Evolutionary conservation across 1,140 invertebrate species (phyloP), one percentile per base, ranked within the genome.

Genomic region (Hylaeus anthracinus): DNA sequence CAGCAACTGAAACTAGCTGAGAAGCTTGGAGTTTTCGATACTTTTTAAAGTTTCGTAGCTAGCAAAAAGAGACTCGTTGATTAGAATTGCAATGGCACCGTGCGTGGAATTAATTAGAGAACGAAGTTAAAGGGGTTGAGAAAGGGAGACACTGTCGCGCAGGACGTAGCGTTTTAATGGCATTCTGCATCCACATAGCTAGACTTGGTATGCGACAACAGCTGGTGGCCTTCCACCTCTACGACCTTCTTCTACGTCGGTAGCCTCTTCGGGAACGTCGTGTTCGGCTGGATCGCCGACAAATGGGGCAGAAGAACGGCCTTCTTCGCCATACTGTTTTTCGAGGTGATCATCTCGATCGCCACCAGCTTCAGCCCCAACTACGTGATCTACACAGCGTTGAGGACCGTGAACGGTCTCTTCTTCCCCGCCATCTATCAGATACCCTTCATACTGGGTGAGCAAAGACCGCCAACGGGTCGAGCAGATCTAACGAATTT

Each of bases 401-500:
- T 96, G 51, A 94, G 96, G 69, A 94, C 96, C 55, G 91, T 95
- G 51, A 95, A 95, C 69, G 96, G 96, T 55, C 93, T 96, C 60
- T 96, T 96, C 84, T 96, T 97, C 84, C 96, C 96, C 51, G 95
- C 96, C 41, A 93, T 96, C 81, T 96, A 96, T 89, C 95, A 96
- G 85, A 95, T 95, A 88, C 96, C 96, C 41, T 96, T 96, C 82
- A 96, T 96, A 82, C 90, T 96, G 71, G 95, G 95, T 95, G 86
- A 48, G 37, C 26, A 4, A 1, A 6, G n/a, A 43, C n/a, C 15
- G 26, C 26, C 26, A 26, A 26, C 26, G 26, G 26, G 26, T 26
- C 26, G 26, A 26, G 26, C 26, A 26, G 26, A 26, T 26, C 26
- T 26, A 48, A 48, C 45, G 8, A 48, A 48, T 48, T 48, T 8